Evolutionary conservation across 2,113 vertebrate genomes (phyloP).

Genomic region (Pipra filicauda): DNA sequence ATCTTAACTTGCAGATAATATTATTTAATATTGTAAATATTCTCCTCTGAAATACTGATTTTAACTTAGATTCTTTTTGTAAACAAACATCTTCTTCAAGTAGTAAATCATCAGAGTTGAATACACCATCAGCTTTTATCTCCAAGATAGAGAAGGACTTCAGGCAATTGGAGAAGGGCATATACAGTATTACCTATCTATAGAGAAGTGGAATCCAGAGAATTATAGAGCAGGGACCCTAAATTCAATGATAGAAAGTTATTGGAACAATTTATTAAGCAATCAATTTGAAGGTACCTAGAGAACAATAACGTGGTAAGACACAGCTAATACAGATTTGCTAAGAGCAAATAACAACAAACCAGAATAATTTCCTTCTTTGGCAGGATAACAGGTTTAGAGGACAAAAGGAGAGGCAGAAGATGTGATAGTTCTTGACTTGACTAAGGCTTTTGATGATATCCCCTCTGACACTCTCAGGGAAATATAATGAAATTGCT

Average conservation of each 20-base stretch:
- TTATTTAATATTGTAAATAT: neutral
- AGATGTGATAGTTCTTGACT: neutral
- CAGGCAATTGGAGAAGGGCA: neutral
- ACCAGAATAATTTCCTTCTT: neutral
- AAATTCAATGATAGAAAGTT: neutral
- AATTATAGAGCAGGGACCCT: neutral
- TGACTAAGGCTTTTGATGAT: neutral
- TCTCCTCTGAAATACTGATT: neutral
- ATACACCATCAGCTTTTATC: neutral
- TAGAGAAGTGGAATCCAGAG: neutral
- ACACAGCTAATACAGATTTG: neutral
- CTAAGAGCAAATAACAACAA: neutral
- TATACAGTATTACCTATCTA: neutral
- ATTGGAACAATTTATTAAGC: slow-evolving; percentile 20
- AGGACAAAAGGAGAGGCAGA: neutral
- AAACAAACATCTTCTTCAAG: neutral
- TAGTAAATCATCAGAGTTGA: neutral
- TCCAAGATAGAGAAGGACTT: neutral
- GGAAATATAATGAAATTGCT: neutral
- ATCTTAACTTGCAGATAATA: neutral
- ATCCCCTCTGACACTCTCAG: neutral
- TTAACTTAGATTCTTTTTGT: neutral
- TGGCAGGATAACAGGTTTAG: neutral
- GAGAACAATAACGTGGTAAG: neutral
- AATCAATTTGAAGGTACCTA: neutral